phyloP scores from a whole-genome alignment of 2,888 invertebrate genomes.

The Pediacus dermestoides region DNA sequence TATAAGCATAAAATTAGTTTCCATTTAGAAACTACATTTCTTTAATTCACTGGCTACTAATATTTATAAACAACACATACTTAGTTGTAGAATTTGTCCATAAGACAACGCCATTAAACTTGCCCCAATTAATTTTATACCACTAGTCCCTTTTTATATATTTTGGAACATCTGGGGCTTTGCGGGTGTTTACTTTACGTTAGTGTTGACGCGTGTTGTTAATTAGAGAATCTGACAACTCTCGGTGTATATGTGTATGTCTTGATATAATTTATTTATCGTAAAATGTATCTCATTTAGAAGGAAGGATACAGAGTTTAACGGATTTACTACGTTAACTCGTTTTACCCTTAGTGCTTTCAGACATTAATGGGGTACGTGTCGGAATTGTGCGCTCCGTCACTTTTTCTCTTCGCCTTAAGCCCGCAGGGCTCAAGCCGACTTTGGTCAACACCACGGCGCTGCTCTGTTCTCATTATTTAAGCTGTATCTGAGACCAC shows the following conservation, averaged over 20 bases:
- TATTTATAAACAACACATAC: no score
- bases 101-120: no score
- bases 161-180: no score
- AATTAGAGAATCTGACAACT: constrained; percentile 29
- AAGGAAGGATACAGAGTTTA: constrained; percentile 32
- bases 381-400: constrained; percentile 37
- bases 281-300: constrained; percentile 29
- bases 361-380: constrained; percentile 41
- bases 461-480: constrained; percentile 28
- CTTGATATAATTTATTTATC: constrained; percentile 36
- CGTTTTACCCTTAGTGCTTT: constrained; percentile 34
- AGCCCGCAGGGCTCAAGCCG: constrained; percentile 26
- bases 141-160: no score
- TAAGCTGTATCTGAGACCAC: constrained; percentile 21
- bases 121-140: no score
- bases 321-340: constrained; percentile 36
- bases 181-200: constrained; percentile 2
- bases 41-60: no score
- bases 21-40: no score
- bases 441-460: constrained; percentile 26
- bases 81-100: no score
- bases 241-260: constrained; percentile 13
- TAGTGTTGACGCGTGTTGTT: constrained; percentile 11
- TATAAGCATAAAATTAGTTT: no score
- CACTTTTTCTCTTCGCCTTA: constrained; percentile 37